These are phyloP conservation scores for Sebastes miniatus DNA, from an alignment of 2,797 vertebrate genomes.

Conservation along the genomic window DNA sequence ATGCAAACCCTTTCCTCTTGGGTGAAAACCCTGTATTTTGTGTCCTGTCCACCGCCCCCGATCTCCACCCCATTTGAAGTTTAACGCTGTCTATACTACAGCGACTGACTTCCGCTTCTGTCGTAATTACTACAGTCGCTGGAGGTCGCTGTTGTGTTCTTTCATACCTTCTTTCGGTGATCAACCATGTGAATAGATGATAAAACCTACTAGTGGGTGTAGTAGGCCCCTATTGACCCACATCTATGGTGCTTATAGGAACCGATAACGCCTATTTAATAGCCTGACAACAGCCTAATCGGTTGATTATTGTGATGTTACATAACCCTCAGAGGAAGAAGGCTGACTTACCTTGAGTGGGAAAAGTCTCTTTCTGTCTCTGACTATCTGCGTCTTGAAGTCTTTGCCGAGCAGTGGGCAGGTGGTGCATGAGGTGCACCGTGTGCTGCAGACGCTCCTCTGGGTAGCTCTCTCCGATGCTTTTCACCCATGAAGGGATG, in stretches of 20 bases:
- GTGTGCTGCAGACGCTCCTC: constrained; percentile 81
- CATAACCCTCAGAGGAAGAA: background rate
- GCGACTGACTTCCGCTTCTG: too few species aligned
- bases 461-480: constrained; percentile 78
- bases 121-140: too few species aligned
- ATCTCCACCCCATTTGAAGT: too few species aligned
- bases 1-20: too few species aligned
- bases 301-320: background rate
- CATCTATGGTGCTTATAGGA: background rate
- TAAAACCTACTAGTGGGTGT: too few species aligned
- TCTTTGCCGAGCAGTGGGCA: constrained; percentile 38
- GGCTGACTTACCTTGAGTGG: constrained; percentile 52
- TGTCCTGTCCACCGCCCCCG: too few species aligned
- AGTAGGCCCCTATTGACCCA: too few species aligned
- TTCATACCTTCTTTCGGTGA: too few species aligned
- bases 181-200: too few species aligned
- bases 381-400: constrained; percentile 20
- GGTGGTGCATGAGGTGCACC: constrained; percentile 79
- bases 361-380: background rate
- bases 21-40: too few species aligned
- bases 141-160: too few species aligned
- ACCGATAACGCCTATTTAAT: background rate
- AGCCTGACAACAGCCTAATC: background rate
- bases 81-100: too few species aligned
- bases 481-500: constrained; percentile 78